Evolutionary conservation across 2,113 vertebrate species (phyloP).

Genomic region (Amazona guildingii): DNA sequence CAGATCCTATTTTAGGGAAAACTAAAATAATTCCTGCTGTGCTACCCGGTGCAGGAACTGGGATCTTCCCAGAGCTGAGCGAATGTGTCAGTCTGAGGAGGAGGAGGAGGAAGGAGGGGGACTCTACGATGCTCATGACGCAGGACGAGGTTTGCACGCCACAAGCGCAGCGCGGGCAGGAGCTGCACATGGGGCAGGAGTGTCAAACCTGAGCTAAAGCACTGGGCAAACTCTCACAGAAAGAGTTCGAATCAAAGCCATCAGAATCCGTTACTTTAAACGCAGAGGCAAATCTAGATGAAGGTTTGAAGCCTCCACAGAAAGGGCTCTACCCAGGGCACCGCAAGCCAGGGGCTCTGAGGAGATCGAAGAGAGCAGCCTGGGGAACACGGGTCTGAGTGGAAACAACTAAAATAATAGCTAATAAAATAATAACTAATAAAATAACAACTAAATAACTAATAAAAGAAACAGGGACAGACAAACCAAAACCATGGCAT

Average conservation of each 20-base stretch:
- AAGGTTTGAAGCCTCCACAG: background rate
- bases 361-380: background rate
- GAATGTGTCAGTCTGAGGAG: background rate
- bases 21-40: conserved; percentile 33
- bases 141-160: background rate
- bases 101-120: background rate
- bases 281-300: background rate
- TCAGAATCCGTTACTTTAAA: background rate
- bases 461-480: background rate
- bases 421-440: background rate
- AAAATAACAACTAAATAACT: background rate
- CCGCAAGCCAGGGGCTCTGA: fast-evolving
- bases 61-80: conserved; percentile 7
- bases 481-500: background rate
- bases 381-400: background rate
- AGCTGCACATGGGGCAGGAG: background rate
- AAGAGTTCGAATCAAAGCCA: background rate
- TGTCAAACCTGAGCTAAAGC: background rate
- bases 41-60: background rate
- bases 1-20: conserved; percentile 42
- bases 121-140: background rate
- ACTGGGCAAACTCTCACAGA: background rate
- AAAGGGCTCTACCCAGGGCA: background rate
- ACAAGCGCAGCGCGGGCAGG: background rate
- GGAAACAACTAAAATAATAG: background rate